Conservation (phyloP, 2,888 invertebrate species). For the Cybosia mesomella region DNA sequence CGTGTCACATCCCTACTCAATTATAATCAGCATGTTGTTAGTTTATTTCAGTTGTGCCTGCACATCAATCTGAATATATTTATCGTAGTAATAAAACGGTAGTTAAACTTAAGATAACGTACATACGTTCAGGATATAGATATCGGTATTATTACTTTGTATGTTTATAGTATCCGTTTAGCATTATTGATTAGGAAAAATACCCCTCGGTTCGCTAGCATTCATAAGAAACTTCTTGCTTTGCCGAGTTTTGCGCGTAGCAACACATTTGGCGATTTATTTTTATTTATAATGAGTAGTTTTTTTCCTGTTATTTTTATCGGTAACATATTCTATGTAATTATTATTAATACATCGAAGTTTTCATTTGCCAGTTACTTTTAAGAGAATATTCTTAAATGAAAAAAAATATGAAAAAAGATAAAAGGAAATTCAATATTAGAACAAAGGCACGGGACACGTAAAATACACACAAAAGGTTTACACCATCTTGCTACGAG, state of each 20-base stretch:
- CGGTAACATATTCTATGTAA: conserved; percentile 11
- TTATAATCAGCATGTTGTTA: conserved; percentile 11
- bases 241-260: too few relatives aligned
- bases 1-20: conserved; percentile 12
- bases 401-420: conserved; percentile 36
- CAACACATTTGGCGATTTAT: too few relatives aligned
- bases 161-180: too few relatives aligned
- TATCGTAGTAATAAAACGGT: conserved; percentile 10
- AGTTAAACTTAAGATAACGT: conserved; percentile 7
- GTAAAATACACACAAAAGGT: conserved; percentile 56
- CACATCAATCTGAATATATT: conserved; percentile 10
- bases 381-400: conserved; percentile 37
- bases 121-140: background rate
- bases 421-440: conserved; percentile 51
- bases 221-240: too few relatives aligned
- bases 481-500: conserved; percentile 49
- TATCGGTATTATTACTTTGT: background rate
- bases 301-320: too few relatives aligned
- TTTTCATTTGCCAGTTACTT: conserved; percentile 37
- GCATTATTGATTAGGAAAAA: too few relatives aligned
- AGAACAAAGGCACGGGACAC: conserved; percentile 53
- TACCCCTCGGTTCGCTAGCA: too few relatives aligned
- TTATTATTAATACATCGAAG: conserved; percentile 36
- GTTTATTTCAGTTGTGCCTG: conserved; percentile 3
- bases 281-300: too few relatives aligned